Conservation (phyloP, 64 coral and sea anemone genomes). For the Montipora efflorescens region DNA sequence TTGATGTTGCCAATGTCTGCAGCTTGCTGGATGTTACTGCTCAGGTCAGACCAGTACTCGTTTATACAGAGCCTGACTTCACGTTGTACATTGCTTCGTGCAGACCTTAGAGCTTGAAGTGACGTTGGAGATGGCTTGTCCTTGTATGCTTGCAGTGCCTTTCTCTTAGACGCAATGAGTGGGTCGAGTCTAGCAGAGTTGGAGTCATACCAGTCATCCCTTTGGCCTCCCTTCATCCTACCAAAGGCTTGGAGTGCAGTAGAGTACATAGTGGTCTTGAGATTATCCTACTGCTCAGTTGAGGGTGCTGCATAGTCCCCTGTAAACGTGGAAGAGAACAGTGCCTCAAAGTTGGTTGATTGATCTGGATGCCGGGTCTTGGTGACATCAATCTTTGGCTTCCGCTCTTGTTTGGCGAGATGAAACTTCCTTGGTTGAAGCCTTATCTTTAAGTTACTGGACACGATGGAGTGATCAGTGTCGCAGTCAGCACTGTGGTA, state of each 20-base stretch:
- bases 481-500: conserved; percentile 41
- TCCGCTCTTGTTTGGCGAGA: not conserved
- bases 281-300: conserved; percentile 19
- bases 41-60: conserved; percentile 49
- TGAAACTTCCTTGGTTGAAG: not conserved
- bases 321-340: not conserved
- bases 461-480: conserved; percentile 9
- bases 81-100: conserved; percentile 15
- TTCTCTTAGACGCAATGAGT: conserved; percentile 42
- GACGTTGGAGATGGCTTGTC: conserved; percentile 15
- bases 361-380: conserved; percentile 18
- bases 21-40: conserved; percentile 23
- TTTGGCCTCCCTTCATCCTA: conserved; percentile 4
- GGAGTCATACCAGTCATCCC: conserved; percentile 24
- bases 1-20: conserved; percentile 51
- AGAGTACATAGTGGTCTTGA: conserved; percentile 45
- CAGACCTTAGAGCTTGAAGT: conserved; percentile 11
- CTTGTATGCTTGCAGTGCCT: not conserved
- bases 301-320: not conserved
- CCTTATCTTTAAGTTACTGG: not conserved
- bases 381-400: conserved; percentile 8
- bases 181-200: not conserved
- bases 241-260: conserved; percentile 6
- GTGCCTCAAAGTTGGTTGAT: not conserved
- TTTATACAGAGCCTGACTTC: conserved; percentile 26